Percentiles rank a stretch among this genome's conserved stretches.
These are phyloP conservation scores for Sycophaga agraensis DNA, from an alignment of 1,140 invertebrate species.

Conservation along the genomic window DNA sequence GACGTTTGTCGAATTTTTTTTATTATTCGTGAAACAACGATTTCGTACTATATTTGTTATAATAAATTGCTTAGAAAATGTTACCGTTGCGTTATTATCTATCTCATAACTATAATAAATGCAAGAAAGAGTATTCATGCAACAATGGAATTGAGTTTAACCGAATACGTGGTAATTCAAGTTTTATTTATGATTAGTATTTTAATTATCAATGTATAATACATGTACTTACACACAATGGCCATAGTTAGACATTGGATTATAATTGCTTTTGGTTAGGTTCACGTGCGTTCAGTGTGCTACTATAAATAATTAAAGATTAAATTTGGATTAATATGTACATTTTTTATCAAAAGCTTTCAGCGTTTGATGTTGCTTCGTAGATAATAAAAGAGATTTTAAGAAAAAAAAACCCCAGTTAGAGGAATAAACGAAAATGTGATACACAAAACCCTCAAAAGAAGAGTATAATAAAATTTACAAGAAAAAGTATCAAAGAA, in stretches of 20 bases:
- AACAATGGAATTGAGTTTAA: no score
- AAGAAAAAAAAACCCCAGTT: slow-evolving; percentile 23
- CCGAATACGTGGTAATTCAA: no score
- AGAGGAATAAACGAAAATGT: slow-evolving; percentile 28
- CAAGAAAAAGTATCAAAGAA: background rate
- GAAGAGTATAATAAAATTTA: slow-evolving; percentile 19
- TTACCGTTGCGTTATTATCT: no score
- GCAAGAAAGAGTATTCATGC: no score
- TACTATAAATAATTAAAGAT: background rate
- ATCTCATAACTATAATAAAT: no score
- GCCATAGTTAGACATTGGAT: slow-evolving; percentile 15
- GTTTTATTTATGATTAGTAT: no score
- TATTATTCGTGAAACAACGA: slow-evolving; percentile 25
- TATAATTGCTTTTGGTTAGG: slow-evolving; percentile 19
- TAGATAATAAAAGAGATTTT: slow-evolving; percentile 23
- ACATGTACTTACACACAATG: background rate
- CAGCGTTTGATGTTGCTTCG: slow-evolving; percentile 29
- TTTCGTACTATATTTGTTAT: background rate
- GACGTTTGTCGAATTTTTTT: slow-evolving; percentile 6
- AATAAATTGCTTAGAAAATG: no score
- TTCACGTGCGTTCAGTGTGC: slow-evolving; percentile 7
- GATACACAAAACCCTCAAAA: slow-evolving; percentile 25
- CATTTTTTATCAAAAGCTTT: slow-evolving; percentile 26
- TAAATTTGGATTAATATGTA: background rate
- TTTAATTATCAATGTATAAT: no score